Evolutionary conservation across 1,140 invertebrate species (phyloP).

Genomic region (Apis laboriosa): DNA sequence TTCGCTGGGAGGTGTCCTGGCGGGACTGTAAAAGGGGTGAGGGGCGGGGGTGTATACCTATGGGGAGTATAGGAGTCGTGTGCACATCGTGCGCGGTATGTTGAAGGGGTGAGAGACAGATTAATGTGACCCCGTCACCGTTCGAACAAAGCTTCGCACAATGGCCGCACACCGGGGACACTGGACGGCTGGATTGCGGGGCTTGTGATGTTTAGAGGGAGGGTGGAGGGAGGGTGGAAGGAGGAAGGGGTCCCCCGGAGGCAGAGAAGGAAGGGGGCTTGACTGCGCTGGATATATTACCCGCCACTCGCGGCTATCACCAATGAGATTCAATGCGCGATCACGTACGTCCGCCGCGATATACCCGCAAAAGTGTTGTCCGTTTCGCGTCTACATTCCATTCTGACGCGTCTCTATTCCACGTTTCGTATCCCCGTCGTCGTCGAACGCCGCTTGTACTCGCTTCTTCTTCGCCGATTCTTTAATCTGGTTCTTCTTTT

Average conservation of each 20-base stretch:
- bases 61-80: constrained; percentile 47
- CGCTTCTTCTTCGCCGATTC: neutral
- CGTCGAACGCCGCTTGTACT: neutral
- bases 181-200: constrained; percentile 61
- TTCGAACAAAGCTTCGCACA: constrained; percentile 80
- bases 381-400: constrained; percentile 37
- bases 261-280: constrained; percentile 62
- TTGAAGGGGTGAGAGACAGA: constrained; percentile 77
- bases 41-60: constrained; percentile 46
- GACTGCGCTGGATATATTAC: constrained; percentile 76
- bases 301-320: constrained; percentile 75
- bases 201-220: neutral
- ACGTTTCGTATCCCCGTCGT: constrained; percentile 4
- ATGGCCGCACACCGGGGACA: constrained; percentile 76
- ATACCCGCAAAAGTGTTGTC: constrained; percentile 70
- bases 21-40: constrained; percentile 14
- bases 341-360: constrained; percentile 67
- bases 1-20: constrained; percentile 33
- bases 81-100: constrained; percentile 69
- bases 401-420: neutral
- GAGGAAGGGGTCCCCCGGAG: constrained; percentile 64
- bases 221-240: constrained; percentile 8
- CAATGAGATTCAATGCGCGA: constrained; percentile 78
- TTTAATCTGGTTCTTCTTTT: neutral
- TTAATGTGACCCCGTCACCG: constrained; percentile 79